Percentiles rank a stretch among this genome's conserved stretches.
Conservation (phyloP, 2,888 invertebrate species). For the Sarcophaga rosellei region DNA sequence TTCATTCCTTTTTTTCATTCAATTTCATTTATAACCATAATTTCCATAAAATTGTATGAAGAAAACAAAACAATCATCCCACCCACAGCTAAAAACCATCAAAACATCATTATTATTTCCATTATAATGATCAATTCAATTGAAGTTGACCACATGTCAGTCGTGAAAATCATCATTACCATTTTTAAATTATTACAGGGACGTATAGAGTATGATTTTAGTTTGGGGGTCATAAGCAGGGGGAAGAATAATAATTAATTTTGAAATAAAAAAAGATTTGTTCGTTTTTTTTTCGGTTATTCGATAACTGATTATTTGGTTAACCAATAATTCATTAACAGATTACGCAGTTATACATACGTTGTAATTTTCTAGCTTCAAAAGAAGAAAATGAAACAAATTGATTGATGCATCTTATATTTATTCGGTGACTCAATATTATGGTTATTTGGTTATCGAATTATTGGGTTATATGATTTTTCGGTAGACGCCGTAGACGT, state of each 20-base stretch:
- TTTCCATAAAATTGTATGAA: constrained; percentile 37
- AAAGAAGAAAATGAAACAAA: too few relatives aligned
- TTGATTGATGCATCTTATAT: too few relatives aligned
- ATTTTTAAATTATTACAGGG: neutral
- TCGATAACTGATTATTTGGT: too few relatives aligned
- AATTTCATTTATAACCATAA: constrained; percentile 15
- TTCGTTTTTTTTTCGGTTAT: too few relatives aligned
- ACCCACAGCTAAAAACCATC: constrained; percentile 4
- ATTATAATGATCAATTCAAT: constrained; percentile 44
- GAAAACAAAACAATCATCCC: constrained; percentile 29
- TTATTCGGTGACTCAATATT: neutral
- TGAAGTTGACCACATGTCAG: constrained; percentile 65
- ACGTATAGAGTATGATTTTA: constrained; percentile 31
- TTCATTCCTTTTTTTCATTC: neutral
- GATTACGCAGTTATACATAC: too few relatives aligned
- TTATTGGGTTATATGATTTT: too few relatives aligned
- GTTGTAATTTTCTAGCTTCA: too few relatives aligned
- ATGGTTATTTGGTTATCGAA: neutral
- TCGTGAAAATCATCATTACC: constrained; percentile 48
- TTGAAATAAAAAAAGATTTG: too few relatives aligned
- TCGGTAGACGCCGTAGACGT: too few relatives aligned
- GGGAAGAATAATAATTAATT: too few relatives aligned
- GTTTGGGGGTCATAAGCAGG: neutral
- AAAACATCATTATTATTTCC: neutral
- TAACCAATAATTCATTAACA: too few relatives aligned